Evolutionary conservation across 2,797 vertebrate species (phyloP).

Genomic region (Hirundo rustica): DNA sequence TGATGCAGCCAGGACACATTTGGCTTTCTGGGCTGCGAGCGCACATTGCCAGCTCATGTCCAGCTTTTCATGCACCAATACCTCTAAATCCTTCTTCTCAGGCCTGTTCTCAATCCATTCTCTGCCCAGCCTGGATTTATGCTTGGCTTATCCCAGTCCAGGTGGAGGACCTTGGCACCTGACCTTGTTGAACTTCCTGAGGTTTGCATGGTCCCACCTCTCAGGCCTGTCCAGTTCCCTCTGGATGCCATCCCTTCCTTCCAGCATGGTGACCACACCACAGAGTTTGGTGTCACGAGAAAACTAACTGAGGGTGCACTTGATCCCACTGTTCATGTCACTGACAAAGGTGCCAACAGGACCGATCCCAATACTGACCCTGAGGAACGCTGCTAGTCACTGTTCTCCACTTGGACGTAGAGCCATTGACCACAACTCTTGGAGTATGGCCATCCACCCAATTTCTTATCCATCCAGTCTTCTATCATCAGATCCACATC

Average conservation of each 20-base stretch:
- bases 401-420: not conserved
- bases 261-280: not conserved
- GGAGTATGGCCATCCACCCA: not conserved
- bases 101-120: not conserved
- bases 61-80: not conserved
- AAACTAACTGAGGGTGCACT: not conserved
- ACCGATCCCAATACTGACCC: rapidly evolving
- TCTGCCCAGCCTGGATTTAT: not conserved
- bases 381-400: not conserved
- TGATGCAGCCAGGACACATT: not conserved
- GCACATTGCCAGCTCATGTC: not conserved
- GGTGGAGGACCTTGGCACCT: no score
- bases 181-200: not conserved
- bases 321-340: not conserved
- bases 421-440: not conserved
- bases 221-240: not conserved
- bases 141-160: not conserved
- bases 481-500: not conserved
- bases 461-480: not conserved
- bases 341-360: no score
- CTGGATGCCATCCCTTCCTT: not conserved
- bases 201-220: not conserved
- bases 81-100: not conserved
- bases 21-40: not conserved
- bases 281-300: not conserved